phyloP scores from a whole-genome alignment of 2,797 vertebrate species.

The Phoebastria nigripes region DNA sequence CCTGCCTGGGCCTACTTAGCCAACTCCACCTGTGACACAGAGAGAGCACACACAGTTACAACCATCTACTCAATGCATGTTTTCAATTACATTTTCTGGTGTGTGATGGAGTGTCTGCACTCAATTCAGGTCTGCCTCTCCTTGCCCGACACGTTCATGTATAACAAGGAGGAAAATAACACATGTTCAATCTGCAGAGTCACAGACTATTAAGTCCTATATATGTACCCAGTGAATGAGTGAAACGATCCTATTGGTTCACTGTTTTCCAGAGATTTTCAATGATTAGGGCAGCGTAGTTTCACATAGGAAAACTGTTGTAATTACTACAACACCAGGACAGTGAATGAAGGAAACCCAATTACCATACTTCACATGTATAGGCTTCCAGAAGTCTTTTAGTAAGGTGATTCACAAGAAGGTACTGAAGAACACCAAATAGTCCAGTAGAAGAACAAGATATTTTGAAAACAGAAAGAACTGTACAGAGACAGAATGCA shows the following conservation, averaged over 20 bases:
- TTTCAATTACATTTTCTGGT: neutral
- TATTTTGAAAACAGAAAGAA: neutral
- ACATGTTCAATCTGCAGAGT: neutral
- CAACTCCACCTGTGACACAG: neutral
- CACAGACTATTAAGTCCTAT: neutral
- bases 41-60: neutral
- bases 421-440: neutral
- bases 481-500: neutral
- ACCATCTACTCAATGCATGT: neutral
- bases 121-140: neutral
- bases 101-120: neutral
- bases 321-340: neutral
- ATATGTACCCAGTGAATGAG: rapidly evolving
- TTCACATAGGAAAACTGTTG: neutral
- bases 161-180: neutral
- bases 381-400: neutral
- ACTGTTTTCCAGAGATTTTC: neutral
- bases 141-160: rapidly evolving
- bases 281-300: neutral
- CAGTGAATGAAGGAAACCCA: neutral
- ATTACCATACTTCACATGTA: neutral
- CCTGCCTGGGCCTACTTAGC: neutral
- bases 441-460: neutral
- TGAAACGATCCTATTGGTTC: neutral
- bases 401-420: neutral